These are phyloP conservation scores for Phrynosoma platyrhinos DNA, from an alignment of 2,113 vertebrate species.

Conservation along the genomic window DNA sequence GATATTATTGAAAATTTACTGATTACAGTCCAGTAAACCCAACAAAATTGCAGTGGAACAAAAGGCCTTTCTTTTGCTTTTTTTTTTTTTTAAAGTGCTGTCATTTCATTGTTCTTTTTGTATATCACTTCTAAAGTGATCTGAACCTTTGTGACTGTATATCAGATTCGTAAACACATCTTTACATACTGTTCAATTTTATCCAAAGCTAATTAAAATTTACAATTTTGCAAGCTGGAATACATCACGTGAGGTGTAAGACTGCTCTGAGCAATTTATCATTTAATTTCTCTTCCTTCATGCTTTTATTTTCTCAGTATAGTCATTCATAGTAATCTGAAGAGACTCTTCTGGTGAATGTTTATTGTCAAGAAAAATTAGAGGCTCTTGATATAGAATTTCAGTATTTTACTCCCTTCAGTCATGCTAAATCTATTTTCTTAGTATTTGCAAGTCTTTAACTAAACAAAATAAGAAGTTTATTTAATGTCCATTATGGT, in stretches of 20 bases:
- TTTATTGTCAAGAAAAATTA: background rate
- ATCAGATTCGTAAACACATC: background rate
- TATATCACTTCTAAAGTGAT: background rate
- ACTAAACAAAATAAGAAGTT: background rate
- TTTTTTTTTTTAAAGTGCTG: background rate
- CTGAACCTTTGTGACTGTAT: background rate
- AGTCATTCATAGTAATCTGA: background rate
- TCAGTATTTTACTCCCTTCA: background rate
- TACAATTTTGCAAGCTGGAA: slow-evolving; percentile 4
- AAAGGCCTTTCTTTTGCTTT: background rate
- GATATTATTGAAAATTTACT: background rate
- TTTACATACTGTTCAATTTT: slow-evolving; percentile 13
- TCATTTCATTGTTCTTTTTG: background rate
- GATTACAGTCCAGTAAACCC: background rate
- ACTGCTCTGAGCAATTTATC: background rate
- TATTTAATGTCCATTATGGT: background rate
- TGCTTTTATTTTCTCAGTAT: background rate
- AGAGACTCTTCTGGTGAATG: background rate
- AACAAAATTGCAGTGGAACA: background rate
- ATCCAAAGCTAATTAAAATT: slow-evolving; percentile 20
- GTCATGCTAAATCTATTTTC: background rate
- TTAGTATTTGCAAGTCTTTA: background rate
- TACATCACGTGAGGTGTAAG: background rate
- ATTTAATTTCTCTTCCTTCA: slow-evolving; percentile 15
- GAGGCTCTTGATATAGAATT: slow-evolving; percentile 12